Evolutionary conservation across 2,888 invertebrate genomes (phyloP).

Genomic region (Leptothorax acervorum): DNA sequence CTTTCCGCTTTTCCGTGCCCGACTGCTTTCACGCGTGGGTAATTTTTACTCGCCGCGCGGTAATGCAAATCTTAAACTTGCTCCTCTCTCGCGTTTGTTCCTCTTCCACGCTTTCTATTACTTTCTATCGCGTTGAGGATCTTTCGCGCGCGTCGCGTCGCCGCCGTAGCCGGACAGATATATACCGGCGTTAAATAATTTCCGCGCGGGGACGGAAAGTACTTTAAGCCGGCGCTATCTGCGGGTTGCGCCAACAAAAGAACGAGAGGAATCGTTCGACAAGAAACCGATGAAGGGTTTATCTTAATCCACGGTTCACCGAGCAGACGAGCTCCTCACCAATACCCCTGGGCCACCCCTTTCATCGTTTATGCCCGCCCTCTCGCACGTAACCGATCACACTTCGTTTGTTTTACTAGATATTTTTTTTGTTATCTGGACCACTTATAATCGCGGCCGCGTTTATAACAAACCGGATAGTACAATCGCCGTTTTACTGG

Average conservation of each 20-base stretch:
- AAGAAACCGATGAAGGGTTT: constrained; percentile 85
- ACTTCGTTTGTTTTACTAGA: constrained; percentile 80
- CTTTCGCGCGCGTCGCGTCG: constrained; percentile 9
- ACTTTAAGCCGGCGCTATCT: constrained; percentile 73
- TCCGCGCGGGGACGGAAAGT: constrained; percentile 63
- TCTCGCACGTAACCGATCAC: constrained; percentile 82
- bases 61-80: constrained; percentile 32
- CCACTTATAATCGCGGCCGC: constrained; percentile 50
- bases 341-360: constrained; percentile 71
- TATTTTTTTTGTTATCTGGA: constrained; percentile 71
- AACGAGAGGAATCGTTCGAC: constrained; percentile 79
- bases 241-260: constrained; percentile 69
- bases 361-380: constrained; percentile 69
- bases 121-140: constrained; percentile 44
- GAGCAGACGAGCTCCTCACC: constrained; percentile 82
- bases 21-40: constrained; percentile 33
- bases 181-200: constrained; percentile 70
- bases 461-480: constrained; percentile 27
- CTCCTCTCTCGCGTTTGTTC: constrained; percentile 8
- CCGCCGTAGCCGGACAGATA: constrained; percentile 6
- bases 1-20: constrained; percentile 32
- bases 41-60: constrained; percentile 22
- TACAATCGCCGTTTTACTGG: background rate
- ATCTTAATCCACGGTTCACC: constrained; percentile 84
- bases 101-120: constrained; percentile 44